Conservation (phyloP, 2,797 vertebrate genomes). For the Simalia tracyae region DNA sequence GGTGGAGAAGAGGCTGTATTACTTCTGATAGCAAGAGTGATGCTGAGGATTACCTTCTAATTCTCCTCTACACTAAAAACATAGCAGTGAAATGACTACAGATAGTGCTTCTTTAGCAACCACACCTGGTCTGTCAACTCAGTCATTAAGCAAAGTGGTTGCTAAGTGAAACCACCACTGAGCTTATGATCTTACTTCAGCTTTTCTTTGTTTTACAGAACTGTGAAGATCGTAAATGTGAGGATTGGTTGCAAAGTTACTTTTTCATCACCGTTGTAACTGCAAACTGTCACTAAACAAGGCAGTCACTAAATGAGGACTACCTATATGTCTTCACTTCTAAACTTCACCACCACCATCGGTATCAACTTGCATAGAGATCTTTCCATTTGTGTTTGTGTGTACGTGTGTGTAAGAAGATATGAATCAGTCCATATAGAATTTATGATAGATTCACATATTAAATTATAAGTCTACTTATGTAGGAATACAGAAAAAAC, state of each 20-base stretch:
- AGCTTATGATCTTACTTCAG: neutral
- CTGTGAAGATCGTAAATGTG: neutral
- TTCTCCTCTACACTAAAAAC: neutral
- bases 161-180: neutral
- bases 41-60: neutral
- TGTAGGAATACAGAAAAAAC: neutral
- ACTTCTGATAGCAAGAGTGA: neutral
- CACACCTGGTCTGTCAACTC: neutral
- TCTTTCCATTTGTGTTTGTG: neutral
- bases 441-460: neutral
- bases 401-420: neutral
- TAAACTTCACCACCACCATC: neutral
- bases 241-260: neutral
- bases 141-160: neutral
- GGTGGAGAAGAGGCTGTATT: neutral
- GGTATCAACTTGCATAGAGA: neutral
- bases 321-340: neutral
- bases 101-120: neutral
- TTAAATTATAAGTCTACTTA: neutral
- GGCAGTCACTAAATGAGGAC: neutral
- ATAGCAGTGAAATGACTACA: neutral
- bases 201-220: neutral
- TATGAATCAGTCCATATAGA: neutral
- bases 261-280: neutral
- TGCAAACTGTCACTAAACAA: neutral